Evolutionary conservation across 64 coral and sea anemone genomes (phyloP).

Genomic region (Stylophora pistillata): DNA sequence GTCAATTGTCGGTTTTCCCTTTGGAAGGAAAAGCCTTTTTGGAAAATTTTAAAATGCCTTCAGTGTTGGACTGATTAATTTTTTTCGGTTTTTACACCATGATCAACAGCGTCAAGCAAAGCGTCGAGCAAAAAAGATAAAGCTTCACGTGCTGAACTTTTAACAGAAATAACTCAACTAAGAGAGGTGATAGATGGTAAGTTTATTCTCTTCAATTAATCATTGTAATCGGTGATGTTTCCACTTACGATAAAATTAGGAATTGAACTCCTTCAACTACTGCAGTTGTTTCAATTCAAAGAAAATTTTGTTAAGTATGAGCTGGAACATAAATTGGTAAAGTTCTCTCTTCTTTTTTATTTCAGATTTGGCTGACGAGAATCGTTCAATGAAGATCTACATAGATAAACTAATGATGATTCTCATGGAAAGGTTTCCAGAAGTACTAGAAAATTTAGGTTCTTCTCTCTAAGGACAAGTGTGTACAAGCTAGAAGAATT

Average conservation of each 20-base stretch:
- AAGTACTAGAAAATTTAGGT: conserved; percentile 48
- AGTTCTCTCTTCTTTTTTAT: background rate
- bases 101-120: background rate
- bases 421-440: conserved; percentile 59
- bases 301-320: no score
- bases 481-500: background rate
- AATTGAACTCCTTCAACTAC: no score
- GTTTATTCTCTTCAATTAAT: background rate
- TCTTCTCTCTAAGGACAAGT: background rate
- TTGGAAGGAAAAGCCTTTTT: no score
- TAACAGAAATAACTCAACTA: conserved; percentile 36
- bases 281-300: no score
- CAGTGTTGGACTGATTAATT: background rate
- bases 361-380: conserved; percentile 54
- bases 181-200: conserved; percentile 30
- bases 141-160: conserved; percentile 1
- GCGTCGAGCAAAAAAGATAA: conserved; percentile 9
- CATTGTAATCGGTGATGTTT: background rate
- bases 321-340: background rate
- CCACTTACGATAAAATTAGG: no score
- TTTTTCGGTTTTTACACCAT: background rate
- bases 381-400: conserved; percentile 49
- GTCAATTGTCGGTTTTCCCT: no score
- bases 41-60: no score
- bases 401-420: conserved; percentile 60